Evolutionary conservation across 2,888 invertebrate species (phyloP).

Genomic region (Ectemnius cavifrons): DNA sequence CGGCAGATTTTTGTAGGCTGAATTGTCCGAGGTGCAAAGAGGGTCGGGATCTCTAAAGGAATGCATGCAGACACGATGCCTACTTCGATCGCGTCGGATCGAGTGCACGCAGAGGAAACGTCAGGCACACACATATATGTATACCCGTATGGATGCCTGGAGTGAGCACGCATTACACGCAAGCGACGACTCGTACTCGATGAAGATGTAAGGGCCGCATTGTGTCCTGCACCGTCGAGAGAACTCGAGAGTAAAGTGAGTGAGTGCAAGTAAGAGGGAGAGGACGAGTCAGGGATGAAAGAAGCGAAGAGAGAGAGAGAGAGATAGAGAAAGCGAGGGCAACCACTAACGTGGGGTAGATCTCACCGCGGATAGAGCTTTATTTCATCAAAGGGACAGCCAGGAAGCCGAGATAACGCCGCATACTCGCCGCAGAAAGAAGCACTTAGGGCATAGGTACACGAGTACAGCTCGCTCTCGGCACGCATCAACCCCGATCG

Average conservation of each 20-base stretch:
- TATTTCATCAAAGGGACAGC: conserved; percentile 75
- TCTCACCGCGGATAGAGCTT: conserved; percentile 74
- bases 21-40: conserved; percentile 7
- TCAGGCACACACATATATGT: conserved; percentile 15
- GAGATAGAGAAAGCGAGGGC: conserved; percentile 64
- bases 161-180: conserved; percentile 66
- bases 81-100: conserved; percentile 9
- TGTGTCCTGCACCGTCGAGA: conserved; percentile 66
- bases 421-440: conserved; percentile 44
- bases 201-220: conserved; percentile 69
- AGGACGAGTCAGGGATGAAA: conserved; percentile 63
- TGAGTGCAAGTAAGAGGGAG: conserved; percentile 36
- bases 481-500: conserved; percentile 38
- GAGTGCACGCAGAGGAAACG: conserved; percentile 27
- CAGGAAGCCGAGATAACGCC: conserved; percentile 74
- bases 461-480: conserved; percentile 27
- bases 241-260: conserved; percentile 59
- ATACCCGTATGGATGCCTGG: conserved; percentile 51
- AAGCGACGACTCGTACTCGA: conserved; percentile 67
- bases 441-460: conserved; percentile 26
- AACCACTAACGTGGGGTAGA: conserved; percentile 72
- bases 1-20: not conserved
- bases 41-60: not conserved
- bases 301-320: conserved; percentile 28
- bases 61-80: too few relatives aligned